These are phyloP conservation scores for Chrysogorgia sp. DNA, from an alignment of 92 coral and sea anemone genomes.

Conservation along the genomic window DNA sequence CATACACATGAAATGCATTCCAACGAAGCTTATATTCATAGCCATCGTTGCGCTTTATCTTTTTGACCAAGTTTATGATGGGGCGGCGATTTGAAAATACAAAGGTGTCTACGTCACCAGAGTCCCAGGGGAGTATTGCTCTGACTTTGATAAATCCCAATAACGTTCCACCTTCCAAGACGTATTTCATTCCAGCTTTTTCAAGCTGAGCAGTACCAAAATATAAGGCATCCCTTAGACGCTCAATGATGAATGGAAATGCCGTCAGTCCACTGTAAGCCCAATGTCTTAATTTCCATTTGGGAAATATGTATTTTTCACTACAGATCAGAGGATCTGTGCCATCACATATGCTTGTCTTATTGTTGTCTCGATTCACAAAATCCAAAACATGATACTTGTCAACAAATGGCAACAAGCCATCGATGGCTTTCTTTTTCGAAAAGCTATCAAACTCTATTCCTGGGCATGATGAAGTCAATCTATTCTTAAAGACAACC, in stretches of 20 bases:
- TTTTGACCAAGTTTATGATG: conserved; percentile 26
- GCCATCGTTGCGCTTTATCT: conserved; percentile 7
- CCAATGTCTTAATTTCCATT: conserved; percentile 41
- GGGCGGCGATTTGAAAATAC: conserved; percentile 26
- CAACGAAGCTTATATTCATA: conserved; percentile 33
- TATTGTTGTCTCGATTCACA: conserved; percentile 10
- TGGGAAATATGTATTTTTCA: conserved; percentile 39
- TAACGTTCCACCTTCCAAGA: conserved; percentile 35
- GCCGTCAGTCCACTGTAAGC: conserved; percentile 44
- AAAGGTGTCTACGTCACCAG: conserved; percentile 41
- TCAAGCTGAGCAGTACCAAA: conserved; percentile 33
- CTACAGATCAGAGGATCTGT: conserved; percentile 37
- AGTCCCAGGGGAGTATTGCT: conserved; percentile 30
- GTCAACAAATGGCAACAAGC: conserved; percentile 29
- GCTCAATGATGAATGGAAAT: conserved; percentile 28
- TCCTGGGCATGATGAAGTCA: background rate
- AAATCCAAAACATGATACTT: conserved; percentile 29
- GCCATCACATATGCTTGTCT: conserved; percentile 24
- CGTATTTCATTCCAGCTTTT: conserved; percentile 3
- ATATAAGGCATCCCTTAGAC: conserved; percentile 25
- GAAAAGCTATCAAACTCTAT: background rate
- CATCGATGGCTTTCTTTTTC: background rate
- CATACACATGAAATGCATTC: conserved; percentile 43
- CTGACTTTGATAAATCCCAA: conserved; percentile 35
- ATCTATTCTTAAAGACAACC: conserved; percentile 8